phyloP scores from a whole-genome alignment of 2,113 vertebrate species.

The Crypturellus undulatus region DNA sequence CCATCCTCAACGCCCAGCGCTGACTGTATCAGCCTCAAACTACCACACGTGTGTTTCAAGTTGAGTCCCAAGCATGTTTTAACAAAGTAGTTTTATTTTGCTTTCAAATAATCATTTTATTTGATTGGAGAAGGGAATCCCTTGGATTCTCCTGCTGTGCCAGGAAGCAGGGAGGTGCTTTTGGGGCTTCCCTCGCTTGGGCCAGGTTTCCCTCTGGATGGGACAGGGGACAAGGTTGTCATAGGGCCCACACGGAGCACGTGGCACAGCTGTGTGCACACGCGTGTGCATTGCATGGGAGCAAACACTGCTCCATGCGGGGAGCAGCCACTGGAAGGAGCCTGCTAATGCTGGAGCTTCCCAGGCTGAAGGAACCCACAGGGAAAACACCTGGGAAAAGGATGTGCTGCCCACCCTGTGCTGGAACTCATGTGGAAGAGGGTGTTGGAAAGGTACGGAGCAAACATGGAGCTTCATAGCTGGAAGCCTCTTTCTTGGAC shows the following conservation, averaged over 20 bases:
- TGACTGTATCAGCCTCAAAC: not conserved
- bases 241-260: not conserved
- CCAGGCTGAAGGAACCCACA: not conserved
- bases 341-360: not conserved
- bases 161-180: not conserved
- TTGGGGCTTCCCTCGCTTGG: not conserved
- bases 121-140: not conserved
- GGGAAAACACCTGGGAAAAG: not conserved
- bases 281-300: not conserved
- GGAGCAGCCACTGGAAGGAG: not conserved
- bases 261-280: not conserved
- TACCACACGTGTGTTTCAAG: no score
- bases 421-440: not conserved
- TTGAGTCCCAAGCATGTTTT: not conserved
- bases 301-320: not conserved
- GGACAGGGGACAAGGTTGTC: not conserved
- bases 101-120: not conserved
- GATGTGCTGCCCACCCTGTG: not conserved
- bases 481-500: not conserved
- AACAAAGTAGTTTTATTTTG: not conserved
- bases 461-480: rapidly evolving
- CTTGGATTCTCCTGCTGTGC: not conserved
- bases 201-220: not conserved
- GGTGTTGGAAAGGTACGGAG: not conserved
- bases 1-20: not conserved